Evolutionary conservation across 2,113 vertebrate genomes (phyloP).

Genomic region (Ariopsis seemanni): DNA sequence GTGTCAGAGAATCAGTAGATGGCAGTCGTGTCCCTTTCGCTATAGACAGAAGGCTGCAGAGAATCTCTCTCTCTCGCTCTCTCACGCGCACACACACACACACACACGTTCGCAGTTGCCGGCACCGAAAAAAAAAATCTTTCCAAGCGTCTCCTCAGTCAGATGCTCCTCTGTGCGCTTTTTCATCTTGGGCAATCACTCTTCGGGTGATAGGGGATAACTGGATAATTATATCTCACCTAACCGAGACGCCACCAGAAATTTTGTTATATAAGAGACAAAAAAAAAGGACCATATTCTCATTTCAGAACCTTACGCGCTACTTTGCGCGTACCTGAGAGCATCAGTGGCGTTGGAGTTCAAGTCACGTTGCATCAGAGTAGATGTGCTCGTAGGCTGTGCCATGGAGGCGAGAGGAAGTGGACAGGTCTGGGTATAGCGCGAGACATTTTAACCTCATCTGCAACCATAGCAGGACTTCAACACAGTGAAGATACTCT

Average conservation of each 20-base stretch:
- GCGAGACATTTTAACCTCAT: conserved; percentile 30
- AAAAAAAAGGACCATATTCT: conserved; percentile 13
- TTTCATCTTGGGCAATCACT: conserved; percentile 83
- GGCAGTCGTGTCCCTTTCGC: conserved; percentile 83
- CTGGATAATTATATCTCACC: conserved; percentile 83
- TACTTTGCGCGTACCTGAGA: background rate
- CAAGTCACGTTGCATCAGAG: conserved; percentile 56
- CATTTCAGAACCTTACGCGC: conserved; percentile 22
- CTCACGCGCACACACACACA: conserved; percentile 14
- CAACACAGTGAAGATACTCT: background rate
- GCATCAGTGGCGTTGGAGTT: conserved; percentile 44
- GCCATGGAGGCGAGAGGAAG: conserved; percentile 61
- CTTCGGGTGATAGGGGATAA: conserved; percentile 81
- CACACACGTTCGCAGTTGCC: conserved; percentile 29
- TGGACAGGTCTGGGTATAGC: conserved; percentile 33
- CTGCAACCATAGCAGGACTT: conserved; percentile 14
- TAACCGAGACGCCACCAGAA: conserved; percentile 60
- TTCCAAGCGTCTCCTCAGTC: conserved; percentile 28
- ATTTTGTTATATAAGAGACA: conserved; percentile 29
- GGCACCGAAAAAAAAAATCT: conserved; percentile 31
- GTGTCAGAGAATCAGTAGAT: conserved; percentile 75
- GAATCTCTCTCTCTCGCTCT: conserved; percentile 19
- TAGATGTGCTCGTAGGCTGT: conserved; percentile 56
- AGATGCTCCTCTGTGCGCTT: conserved; percentile 65
- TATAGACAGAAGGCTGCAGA: conserved; percentile 55